Evolutionary conservation across 2,113 vertebrate species (phyloP).

Genomic region (Neopipo cinnamomea): DNA sequence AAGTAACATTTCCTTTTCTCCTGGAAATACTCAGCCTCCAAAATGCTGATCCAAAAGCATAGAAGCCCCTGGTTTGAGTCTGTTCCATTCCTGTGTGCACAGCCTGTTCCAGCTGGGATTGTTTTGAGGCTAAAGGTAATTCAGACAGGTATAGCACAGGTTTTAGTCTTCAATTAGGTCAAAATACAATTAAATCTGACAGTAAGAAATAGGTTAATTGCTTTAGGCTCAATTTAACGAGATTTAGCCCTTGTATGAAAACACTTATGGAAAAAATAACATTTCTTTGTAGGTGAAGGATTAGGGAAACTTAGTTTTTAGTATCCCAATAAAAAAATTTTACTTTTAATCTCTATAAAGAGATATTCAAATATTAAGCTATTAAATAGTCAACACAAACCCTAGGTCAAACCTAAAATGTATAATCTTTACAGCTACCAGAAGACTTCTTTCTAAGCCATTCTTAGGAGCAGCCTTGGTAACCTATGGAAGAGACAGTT

Average conservation of each 20-base stretch:
- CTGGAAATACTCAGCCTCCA: background rate
- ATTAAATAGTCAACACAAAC: background rate
- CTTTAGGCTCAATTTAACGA: conserved; percentile 38
- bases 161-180: conserved; percentile 42
- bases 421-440: background rate
- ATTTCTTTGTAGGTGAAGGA: background rate
- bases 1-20: background rate
- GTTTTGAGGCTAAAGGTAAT: background rate
- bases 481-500: background rate
- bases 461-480: background rate
- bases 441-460: background rate
- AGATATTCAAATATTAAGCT: background rate
- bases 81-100: background rate
- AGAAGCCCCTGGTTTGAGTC: background rate
- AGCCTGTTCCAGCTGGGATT: background rate
- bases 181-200: conserved; percentile 18
- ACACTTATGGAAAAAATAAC: background rate
- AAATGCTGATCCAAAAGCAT: background rate
- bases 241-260: background rate
- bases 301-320: background rate
- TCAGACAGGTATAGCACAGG: background rate
- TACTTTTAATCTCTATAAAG: background rate
- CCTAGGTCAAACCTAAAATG: background rate
- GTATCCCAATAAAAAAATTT: background rate
- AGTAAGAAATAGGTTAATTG: conserved; percentile 65